Conservation (phyloP, 2,797 vertebrate genomes). For the Eurystomus glaucurus region DNA sequence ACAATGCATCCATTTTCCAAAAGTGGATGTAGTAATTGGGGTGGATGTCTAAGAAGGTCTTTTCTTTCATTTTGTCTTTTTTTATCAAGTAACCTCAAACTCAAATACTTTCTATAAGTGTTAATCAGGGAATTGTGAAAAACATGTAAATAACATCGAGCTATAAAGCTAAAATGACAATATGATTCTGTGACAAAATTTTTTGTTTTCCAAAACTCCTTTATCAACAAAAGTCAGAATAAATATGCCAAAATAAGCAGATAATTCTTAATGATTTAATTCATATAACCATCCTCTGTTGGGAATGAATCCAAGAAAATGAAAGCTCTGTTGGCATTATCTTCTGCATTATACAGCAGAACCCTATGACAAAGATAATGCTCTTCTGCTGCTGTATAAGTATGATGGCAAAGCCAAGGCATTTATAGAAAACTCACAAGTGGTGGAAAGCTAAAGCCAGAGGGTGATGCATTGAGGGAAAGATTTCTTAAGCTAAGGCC, state of each 20-base stretch:
- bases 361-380: fast-evolving
- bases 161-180: neutral
- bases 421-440: neutral
- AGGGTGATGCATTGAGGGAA: conserved; percentile 61
- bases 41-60: neutral
- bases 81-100: neutral
- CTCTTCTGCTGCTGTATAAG: neutral
- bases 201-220: neutral
- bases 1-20: neutral
- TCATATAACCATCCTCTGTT: neutral
- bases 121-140: neutral
- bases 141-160: neutral
- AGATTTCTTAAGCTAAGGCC: conserved; percentile 55
- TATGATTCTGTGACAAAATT: neutral
- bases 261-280: neutral
- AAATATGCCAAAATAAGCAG: neutral
- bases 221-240: neutral
- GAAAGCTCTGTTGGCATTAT: neutral
- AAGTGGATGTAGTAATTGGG: neutral
- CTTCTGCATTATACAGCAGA: neutral
- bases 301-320: neutral
- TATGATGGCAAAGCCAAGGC: neutral
- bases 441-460: conserved; percentile 48
- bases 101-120: neutral
- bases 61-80: neutral